Evolutionary conservation across 2,113 vertebrate genomes (phyloP).

Genomic region (Stictonetta naevosa): DNA sequence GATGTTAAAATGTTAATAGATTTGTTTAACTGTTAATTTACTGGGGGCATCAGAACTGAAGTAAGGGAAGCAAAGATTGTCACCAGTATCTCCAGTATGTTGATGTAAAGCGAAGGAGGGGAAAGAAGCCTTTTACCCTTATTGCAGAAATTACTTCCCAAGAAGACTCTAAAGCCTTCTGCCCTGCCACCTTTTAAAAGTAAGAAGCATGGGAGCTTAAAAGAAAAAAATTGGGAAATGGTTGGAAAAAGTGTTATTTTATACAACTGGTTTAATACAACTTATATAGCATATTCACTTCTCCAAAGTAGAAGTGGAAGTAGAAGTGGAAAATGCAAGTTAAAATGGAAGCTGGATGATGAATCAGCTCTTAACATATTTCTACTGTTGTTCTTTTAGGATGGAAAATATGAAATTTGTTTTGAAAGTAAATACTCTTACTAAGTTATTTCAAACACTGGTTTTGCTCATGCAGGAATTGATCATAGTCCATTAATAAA

Average conservation of each 20-base stretch:
- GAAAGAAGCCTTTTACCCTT: neutral
- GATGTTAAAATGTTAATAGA: neutral
- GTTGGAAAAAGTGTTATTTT: neutral
- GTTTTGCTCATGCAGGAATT: neutral
- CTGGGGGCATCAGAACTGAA: neutral
- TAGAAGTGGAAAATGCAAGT: neutral
- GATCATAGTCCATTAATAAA: neutral
- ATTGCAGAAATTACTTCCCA: neutral
- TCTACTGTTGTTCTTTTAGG: neutral
- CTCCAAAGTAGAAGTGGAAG: neutral
- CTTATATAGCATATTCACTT: neutral
- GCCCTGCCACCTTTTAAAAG: neutral
- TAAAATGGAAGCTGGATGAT: neutral
- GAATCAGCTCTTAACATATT: neutral
- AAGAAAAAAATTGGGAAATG: neutral
- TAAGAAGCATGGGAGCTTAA: neutral
- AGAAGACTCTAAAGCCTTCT: neutral
- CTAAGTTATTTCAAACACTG: neutral
- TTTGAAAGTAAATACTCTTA: neutral
- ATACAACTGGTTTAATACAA: neutral
- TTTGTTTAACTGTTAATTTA: neutral
- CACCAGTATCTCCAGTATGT: neutral
- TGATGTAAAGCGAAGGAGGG: neutral
- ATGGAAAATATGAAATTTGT: neutral
- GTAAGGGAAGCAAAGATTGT: neutral